phyloP scores from a whole-genome alignment of 2,113 vertebrate species.

The Menura novaehollandiae region DNA sequence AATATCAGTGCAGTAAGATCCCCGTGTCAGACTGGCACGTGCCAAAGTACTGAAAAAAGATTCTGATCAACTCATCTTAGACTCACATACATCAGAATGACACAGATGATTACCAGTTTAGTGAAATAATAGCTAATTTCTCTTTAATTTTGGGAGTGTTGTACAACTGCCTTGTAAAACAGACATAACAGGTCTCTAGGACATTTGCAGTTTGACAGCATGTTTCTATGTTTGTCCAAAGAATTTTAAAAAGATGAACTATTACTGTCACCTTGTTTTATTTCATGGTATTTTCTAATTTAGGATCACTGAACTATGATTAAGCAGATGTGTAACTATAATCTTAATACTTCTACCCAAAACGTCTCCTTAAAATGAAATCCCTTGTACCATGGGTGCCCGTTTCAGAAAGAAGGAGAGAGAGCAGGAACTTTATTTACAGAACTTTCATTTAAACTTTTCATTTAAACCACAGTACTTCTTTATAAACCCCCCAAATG shows the following conservation, averaged over 20 bases:
- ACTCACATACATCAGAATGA: neutral
- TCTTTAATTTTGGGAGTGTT: neutral
- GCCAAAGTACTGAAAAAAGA: neutral
- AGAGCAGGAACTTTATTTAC: neutral
- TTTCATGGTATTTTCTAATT: neutral
- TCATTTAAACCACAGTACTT: neutral
- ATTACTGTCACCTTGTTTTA: neutral
- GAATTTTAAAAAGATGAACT: neutral
- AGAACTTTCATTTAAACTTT: neutral
- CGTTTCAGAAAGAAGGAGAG: neutral
- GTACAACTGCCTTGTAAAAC: neutral
- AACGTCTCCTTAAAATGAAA: neutral
- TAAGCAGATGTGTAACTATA: neutral
- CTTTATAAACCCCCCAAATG: neutral
- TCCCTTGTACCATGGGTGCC: neutral
- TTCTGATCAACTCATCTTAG: neutral
- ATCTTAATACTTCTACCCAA: neutral
- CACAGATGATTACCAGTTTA: neutral
- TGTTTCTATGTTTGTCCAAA: neutral
- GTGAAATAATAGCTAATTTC: neutral
- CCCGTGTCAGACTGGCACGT: neutral
- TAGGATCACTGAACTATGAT: neutral
- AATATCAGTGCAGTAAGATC: neutral
- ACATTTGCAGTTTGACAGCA: neutral
- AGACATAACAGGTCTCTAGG: neutral